Evolutionary conservation across 2,797 vertebrate species (phyloP).

Genomic region (Muscicapa comitata): DNA sequence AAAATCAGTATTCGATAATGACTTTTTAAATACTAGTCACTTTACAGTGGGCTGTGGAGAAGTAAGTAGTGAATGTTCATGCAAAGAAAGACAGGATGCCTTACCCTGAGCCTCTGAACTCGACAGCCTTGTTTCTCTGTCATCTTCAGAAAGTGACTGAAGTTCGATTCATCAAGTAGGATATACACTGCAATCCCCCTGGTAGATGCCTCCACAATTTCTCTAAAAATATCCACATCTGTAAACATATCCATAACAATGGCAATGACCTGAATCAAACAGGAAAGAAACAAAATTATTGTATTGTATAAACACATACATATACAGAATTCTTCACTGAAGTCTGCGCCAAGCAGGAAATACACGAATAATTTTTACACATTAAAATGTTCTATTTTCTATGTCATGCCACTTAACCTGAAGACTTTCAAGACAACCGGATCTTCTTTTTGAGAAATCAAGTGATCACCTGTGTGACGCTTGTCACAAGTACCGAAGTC

Average conservation of each 20-base stretch:
- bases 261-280: constrained; percentile 85
- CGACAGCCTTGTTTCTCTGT: constrained; percentile 88
- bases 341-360: not conserved
- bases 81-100: constrained; percentile 38
- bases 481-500: not conserved
- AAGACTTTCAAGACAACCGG: not conserved
- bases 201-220: constrained; percentile 87
- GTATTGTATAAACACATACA: not conserved
- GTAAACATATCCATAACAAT: constrained; percentile 96
- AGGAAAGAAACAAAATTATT: not conserved
- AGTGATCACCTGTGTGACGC: not conserved
- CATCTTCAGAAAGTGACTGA: constrained; percentile 88
- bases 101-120: constrained; percentile 90
- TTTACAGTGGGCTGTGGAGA: not conserved
- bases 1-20: not conserved
- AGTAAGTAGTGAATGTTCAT: not conserved
- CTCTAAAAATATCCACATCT: constrained; percentile 95
- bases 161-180: constrained; percentile 87
- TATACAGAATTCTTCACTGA: not conserved
- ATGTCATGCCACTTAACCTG: not conserved
- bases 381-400: not conserved
- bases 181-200: constrained; percentile 90
- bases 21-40: not conserved
- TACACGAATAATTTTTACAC: not conserved
- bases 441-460: not conserved